phyloP scores from a whole-genome alignment of 2,113 vertebrate species.

The Pimephales promelas region DNA sequence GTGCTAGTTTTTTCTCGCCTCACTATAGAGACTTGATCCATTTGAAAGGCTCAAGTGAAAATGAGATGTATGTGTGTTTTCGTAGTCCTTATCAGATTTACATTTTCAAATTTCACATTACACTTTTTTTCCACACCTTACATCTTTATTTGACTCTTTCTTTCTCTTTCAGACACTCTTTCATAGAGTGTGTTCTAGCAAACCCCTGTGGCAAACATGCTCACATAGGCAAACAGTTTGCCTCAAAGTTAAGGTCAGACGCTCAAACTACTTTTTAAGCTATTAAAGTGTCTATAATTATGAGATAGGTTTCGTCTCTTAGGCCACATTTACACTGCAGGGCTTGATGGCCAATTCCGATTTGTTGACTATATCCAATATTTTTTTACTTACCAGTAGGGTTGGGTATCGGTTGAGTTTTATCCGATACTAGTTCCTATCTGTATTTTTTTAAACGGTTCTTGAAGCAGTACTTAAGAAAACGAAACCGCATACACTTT shows the following conservation, averaged over 20 bases:
- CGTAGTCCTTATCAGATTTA: not conserved
- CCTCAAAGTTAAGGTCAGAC: no score
- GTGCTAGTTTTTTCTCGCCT: slow-evolving; percentile 28
- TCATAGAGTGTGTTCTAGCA: not conserved
- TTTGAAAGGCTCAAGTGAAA: not conserved
- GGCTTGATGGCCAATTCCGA: no score
- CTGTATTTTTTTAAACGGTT: no score
- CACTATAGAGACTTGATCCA: slow-evolving; percentile 9
- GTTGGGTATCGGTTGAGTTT: no score
- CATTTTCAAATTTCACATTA: not conserved
- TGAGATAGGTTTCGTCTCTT: not conserved
- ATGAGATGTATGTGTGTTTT: not conserved
- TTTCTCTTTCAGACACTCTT: not conserved
- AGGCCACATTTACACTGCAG: no score
- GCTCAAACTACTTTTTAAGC: not conserved
- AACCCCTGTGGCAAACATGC: not conserved
- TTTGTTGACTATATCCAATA: no score
- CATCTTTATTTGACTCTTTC: not conserved
- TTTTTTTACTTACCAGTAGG: no score
- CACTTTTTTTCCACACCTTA: not conserved
- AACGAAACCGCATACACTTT: no score
- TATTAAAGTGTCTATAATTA: no score
- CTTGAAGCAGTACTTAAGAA: no score
- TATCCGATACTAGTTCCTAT: no score
- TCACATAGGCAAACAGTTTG: not conserved